phyloP scores from a whole-genome alignment of 30 jellyfish, hydroid and myxozoan species.

The Chrysaora quinquecirrha region DNA sequence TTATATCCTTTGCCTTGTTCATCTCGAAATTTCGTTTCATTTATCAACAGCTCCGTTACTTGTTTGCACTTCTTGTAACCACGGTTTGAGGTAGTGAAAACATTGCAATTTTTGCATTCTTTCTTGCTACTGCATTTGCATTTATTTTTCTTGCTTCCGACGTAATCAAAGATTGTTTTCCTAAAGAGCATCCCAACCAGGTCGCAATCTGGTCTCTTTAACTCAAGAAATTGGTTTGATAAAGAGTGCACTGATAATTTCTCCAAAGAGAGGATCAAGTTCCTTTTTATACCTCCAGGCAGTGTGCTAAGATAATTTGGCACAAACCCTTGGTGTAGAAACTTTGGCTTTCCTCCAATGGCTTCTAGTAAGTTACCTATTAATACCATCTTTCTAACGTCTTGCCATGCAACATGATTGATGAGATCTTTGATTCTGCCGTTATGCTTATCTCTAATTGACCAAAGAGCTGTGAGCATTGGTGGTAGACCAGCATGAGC shows the following conservation, averaged over 20 bases:
- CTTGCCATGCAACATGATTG: neutral
- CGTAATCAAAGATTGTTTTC: conserved; percentile 8
- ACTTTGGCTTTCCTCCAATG: conserved; percentile 39
- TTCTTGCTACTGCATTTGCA: neutral
- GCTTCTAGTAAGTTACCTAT: conserved; percentile 6
- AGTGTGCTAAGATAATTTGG: conserved; percentile 32
- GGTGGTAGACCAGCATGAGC: conserved; percentile 51
- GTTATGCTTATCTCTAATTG: conserved; percentile 35
- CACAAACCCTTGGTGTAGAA: conserved; percentile 25
- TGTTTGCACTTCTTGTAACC: neutral
- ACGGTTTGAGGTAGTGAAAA: neutral
- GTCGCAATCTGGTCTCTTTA: conserved; percentile 34
- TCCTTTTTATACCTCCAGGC: conserved; percentile 26
- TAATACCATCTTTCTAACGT: conserved; percentile 9
- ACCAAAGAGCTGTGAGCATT: conserved; percentile 29
- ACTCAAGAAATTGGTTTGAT: neutral
- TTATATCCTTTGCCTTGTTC: neutral
- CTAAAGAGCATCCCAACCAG: conserved; percentile 14
- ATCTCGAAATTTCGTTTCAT: neutral
- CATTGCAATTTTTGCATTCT: neutral
- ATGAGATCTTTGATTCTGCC: neutral
- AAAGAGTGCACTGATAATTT: conserved; percentile 7
- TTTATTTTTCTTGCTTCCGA: neutral
- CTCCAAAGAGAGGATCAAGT: conserved; percentile 22
- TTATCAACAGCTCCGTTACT: neutral